Conservation (phyloP, 2,113 vertebrate species). For the Coturnix japonica region DNA sequence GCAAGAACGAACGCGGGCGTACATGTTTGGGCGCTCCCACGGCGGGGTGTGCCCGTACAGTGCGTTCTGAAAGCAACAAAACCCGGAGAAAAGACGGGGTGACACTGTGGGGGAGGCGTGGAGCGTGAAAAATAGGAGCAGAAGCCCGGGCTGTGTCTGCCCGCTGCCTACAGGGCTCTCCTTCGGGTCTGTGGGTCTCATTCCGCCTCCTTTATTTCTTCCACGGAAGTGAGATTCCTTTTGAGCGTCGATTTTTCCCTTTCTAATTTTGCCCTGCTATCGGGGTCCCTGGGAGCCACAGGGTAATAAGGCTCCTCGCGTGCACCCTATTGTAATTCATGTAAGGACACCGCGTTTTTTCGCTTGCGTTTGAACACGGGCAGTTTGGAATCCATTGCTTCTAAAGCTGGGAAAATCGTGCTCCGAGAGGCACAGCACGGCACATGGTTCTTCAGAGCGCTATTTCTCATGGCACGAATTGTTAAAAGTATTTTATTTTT, state of each 20-base stretch:
- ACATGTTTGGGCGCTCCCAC: background rate
- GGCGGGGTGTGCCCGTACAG: constrained; percentile 31
- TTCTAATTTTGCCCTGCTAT: constrained; percentile 10
- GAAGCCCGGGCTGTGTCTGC: background rate
- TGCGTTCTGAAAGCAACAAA: background rate
- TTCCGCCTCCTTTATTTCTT: background rate
- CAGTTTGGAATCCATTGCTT: constrained; percentile 52
- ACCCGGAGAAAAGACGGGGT: background rate
- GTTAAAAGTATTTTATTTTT: constrained; percentile 70
- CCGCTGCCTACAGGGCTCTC: background rate
- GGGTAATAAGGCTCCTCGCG: constrained; percentile 22
- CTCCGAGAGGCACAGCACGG: background rate
- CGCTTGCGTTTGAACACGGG: constrained; percentile 59
- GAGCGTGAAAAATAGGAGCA: constrained; percentile 3
- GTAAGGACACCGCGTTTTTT: constrained; percentile 37
- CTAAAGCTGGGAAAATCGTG: background rate
- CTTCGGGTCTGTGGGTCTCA: constrained; percentile 34
- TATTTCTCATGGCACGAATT: constrained; percentile 51
- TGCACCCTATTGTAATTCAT: constrained; percentile 54
- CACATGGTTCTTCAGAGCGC: background rate
- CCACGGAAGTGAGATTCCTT: background rate
- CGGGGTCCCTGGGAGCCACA: constrained; percentile 14
- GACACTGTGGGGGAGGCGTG: background rate
- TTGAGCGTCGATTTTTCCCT: background rate
- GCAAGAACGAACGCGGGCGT: constrained; percentile 21